A percentile compares a stretch with the other conserved stretches of the same genome.
Evolutionary conservation across 1,140 invertebrate genomes (phyloP).

Genomic region (Homarus americanus): DNA sequence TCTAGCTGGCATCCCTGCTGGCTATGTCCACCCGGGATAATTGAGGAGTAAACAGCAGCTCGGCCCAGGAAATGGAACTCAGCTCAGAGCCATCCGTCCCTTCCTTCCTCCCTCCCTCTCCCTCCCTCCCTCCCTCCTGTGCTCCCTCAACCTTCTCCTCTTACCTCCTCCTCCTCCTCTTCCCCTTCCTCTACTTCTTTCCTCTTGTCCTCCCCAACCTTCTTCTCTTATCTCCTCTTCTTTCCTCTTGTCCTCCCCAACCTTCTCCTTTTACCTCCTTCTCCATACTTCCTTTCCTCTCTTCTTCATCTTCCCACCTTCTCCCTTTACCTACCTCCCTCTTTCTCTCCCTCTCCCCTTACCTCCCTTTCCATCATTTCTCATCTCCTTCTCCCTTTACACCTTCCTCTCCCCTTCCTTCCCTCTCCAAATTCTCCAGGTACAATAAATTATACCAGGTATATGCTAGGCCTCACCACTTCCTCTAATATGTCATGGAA

Average conservation of each 20-base stretch:
- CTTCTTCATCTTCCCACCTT: background rate
- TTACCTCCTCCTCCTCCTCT: background rate
- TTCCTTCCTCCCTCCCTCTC: background rate
- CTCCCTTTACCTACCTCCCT: background rate
- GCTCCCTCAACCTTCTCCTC: background rate
- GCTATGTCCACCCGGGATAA: constrained; percentile 45
- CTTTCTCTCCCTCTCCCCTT: background rate
- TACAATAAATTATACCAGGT: no score
- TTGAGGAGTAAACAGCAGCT: constrained; percentile 46
- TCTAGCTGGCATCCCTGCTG: constrained; percentile 40
- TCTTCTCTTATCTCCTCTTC: background rate
- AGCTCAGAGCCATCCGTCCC: constrained; percentile 36
- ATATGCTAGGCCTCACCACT: no score
- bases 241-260: background rate
- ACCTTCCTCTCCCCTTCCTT: background rate
- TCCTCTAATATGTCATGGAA: no score
- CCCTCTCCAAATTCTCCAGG: background rate
- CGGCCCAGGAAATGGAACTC: constrained; percentile 45
- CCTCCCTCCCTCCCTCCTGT: background rate
- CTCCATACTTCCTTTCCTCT: background rate
- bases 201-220: background rate
- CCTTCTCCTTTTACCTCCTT: background rate
- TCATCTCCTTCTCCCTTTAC: background rate
- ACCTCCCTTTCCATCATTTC: background rate
- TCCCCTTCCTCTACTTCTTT: background rate